Evolutionary conservation across 1,140 invertebrate species (phyloP).

Genomic region (Papilio dardanus): DNA sequence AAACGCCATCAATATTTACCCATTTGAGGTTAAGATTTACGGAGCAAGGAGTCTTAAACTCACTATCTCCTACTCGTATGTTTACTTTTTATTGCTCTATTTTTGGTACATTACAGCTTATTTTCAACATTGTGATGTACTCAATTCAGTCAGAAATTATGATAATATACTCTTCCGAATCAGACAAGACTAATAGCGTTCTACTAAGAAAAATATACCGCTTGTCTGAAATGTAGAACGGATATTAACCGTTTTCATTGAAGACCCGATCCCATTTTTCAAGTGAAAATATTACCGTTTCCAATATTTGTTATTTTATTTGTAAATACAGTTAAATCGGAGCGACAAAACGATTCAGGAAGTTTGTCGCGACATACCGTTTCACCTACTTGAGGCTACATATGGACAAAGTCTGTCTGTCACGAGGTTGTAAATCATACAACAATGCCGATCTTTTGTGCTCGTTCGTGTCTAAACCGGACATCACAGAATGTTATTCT

Average conservation of each 20-base stretch:
- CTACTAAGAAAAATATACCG: not conserved
- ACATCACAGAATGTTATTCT: conserved; percentile 31
- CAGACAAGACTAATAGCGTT: not conserved
- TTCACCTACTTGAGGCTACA: conserved; percentile 33
- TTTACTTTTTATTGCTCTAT: too few species aligned
- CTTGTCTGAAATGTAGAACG: not conserved
- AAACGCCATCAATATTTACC: conserved; percentile 10
- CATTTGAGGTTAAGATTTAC: conserved; percentile 10
- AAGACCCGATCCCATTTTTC: not conserved
- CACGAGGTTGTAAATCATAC: conserved; percentile 35
- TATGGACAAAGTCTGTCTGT: conserved; percentile 30
- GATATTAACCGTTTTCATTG: conserved; percentile 18
- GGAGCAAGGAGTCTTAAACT: not conserved
- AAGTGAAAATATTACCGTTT: conserved; percentile 3
- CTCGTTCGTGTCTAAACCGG: conserved; percentile 24
- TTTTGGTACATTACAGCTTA: not conserved
- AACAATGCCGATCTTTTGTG: conserved; percentile 34
- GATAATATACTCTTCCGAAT: not conserved
- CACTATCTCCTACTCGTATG: not conserved
- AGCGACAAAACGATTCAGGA: conserved; percentile 18
- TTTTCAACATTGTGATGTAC: not conserved
- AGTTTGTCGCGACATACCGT: conserved; percentile 26
- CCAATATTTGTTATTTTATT: not conserved
- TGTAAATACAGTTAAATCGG: not conserved
- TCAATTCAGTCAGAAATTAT: not conserved